Conservation (phyloP, 2,113 vertebrate species). For the Cathartes aura region DNA sequence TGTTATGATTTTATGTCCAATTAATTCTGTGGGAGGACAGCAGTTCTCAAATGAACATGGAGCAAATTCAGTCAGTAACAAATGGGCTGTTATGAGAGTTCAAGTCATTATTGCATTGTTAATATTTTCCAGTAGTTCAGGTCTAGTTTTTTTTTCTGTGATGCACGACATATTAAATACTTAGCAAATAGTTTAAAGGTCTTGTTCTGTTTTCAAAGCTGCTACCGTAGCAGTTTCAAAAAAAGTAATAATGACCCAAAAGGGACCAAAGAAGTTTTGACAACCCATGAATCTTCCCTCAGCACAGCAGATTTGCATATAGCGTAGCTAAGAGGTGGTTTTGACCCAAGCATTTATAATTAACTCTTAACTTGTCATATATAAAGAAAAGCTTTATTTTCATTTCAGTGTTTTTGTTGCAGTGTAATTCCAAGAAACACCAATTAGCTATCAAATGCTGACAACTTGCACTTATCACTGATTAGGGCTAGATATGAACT, state of each 20-base stretch:
- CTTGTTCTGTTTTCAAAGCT: background rate
- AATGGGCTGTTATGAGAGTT: background rate
- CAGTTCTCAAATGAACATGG: background rate
- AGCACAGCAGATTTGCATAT: background rate
- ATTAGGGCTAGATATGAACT: slow-evolving; percentile 46
- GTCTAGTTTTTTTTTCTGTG: background rate
- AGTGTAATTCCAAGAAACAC: slow-evolving; percentile 12
- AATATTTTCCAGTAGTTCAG: background rate
- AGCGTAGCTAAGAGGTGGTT: background rate
- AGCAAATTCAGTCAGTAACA: slow-evolving; percentile 35
- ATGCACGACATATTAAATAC: background rate
- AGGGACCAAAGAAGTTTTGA: background rate
- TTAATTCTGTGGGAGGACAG: slow-evolving; percentile 43
- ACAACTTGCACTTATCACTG: slow-evolving; percentile 27
- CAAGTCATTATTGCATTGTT: background rate
- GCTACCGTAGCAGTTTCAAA: background rate
- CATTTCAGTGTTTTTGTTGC: background rate
- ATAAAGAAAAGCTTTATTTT: slow-evolving; percentile 23
- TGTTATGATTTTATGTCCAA: slow-evolving; percentile 15
- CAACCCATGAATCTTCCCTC: background rate
- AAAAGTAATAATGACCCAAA: background rate
- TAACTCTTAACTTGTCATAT: slow-evolving; percentile 4
- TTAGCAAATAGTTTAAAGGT: background rate
- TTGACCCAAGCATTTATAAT: background rate
- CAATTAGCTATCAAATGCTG: slow-evolving; percentile 35